Evolutionary conservation across 2,113 vertebrate species (phyloP).

Genomic region (Centrocercus urophasianus): DNA sequence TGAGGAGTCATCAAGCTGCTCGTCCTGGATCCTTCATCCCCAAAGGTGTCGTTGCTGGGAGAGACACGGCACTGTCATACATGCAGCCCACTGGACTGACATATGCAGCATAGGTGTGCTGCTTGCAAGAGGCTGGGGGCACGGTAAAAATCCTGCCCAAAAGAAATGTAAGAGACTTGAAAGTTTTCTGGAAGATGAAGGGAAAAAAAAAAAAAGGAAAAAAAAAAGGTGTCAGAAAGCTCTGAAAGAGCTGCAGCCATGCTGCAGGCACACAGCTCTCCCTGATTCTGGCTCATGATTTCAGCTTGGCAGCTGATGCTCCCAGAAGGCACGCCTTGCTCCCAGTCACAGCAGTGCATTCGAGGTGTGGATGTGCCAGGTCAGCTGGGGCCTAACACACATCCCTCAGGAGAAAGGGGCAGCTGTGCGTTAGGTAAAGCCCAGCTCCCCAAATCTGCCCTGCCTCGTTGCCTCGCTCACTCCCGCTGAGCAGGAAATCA

Average conservation of each 20-base stretch:
- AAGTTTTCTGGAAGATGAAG: neutral
- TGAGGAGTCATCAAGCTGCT: neutral
- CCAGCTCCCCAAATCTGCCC: neutral
- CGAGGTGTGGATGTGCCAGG: fast-evolving
- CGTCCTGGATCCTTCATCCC: neutral
- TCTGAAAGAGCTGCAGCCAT: fast-evolving
- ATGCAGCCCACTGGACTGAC: fast-evolving
- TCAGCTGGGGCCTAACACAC: fast-evolving
- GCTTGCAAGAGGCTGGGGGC: neutral
- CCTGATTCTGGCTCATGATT: fast-evolving
- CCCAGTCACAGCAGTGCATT: fast-evolving
- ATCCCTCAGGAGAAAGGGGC: neutral
- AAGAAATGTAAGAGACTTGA: neutral
- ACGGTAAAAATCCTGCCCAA: neutral
- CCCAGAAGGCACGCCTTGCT: fast-evolving
- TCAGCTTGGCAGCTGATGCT: neutral
- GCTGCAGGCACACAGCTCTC: fast-evolving
- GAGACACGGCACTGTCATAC: fast-evolving
- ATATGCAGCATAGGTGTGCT: neutral
- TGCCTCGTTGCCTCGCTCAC: neutral
- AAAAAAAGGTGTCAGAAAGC: neutral
- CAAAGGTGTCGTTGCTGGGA: neutral
- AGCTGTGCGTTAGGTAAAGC: fast-evolving
- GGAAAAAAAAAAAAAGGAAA: fast-evolving
- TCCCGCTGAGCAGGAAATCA: fast-evolving